phyloP scores from a whole-genome alignment of 2,113 vertebrate genomes.

The Perca flavescens region DNA sequence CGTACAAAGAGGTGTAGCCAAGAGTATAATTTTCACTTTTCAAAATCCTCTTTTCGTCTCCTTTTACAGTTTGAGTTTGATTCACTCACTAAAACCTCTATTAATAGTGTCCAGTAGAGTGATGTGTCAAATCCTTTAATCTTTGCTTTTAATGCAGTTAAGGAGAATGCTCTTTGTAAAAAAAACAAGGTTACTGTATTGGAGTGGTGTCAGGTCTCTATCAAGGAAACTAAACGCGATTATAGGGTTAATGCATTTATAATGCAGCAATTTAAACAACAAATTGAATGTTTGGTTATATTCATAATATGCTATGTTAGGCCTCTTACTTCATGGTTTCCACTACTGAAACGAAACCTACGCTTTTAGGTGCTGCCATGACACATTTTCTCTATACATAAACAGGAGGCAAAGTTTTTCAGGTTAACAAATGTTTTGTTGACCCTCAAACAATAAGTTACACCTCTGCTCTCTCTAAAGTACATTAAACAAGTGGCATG shows the following conservation, averaged over 20 bases:
- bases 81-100: background rate
- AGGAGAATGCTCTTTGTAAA: background rate
- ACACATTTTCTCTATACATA: background rate
- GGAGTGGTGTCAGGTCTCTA: too few relatives aligned
- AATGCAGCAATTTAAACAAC: background rate
- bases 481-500: background rate
- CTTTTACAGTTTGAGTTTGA: background rate
- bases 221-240: background rate
- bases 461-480: background rate
- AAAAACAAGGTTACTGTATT: background rate
- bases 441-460: background rate
- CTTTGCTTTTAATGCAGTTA: background rate
- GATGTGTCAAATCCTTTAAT: background rate
- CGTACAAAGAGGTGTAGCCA: background rate
- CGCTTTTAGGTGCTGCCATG: background rate
- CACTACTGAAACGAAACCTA: background rate
- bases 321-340: background rate
- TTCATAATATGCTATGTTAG: background rate
- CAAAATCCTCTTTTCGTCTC: too few relatives aligned
- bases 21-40: background rate
- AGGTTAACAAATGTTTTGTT: background rate
- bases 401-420: background rate
- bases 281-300: background rate
- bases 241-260: conserved; percentile 5
- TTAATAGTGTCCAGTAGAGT: background rate